phyloP scores from a whole-genome alignment of 2,888 invertebrate species.

The Cheilosia scutellata region DNA sequence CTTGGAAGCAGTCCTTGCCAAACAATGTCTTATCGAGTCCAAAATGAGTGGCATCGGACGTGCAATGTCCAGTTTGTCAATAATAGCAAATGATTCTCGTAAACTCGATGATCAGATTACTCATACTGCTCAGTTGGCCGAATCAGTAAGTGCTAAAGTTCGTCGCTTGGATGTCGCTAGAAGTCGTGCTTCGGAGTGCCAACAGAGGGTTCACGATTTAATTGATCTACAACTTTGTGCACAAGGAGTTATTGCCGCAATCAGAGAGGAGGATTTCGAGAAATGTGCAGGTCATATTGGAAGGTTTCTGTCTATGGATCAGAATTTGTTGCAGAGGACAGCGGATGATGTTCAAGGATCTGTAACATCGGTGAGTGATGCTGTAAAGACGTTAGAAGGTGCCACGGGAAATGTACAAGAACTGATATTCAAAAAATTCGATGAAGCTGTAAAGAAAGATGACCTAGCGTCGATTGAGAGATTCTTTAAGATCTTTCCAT shows the following conservation, averaged over 20 bases:
- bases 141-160: constrained; percentile 98
- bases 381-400: constrained; percentile 87
- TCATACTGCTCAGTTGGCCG: constrained; percentile 94
- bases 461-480: constrained; percentile 96
- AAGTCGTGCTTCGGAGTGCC: constrained; percentile 96
- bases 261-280: constrained; percentile 98
- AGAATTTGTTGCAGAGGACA: constrained; percentile 90
- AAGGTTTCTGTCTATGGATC: constrained; percentile 96
- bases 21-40: constrained; percentile 91
- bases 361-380: constrained; percentile 84
- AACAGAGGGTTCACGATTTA: constrained; percentile 96
- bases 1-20: constrained; percentile 89
- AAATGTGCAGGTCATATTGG: constrained; percentile 97
- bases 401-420: constrained; percentile 88
- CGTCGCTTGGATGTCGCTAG: constrained; percentile 94
- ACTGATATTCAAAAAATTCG: constrained; percentile 90
- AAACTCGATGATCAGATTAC: constrained; percentile 93
- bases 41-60: constrained; percentile 92
- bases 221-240: constrained; percentile 97
- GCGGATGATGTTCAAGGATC: constrained; percentile 90
- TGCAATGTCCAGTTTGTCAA: constrained; percentile 91
- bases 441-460: constrained; percentile 94
- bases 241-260: constrained; percentile 97
- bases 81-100: constrained; percentile 91
- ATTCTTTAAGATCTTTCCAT: constrained; percentile 98